Evolutionary conservation across 2,113 vertebrate species (phyloP), one percentile per base, ranked within the genome.

Genomic region (Xiphophorus maculatus): DNA sequence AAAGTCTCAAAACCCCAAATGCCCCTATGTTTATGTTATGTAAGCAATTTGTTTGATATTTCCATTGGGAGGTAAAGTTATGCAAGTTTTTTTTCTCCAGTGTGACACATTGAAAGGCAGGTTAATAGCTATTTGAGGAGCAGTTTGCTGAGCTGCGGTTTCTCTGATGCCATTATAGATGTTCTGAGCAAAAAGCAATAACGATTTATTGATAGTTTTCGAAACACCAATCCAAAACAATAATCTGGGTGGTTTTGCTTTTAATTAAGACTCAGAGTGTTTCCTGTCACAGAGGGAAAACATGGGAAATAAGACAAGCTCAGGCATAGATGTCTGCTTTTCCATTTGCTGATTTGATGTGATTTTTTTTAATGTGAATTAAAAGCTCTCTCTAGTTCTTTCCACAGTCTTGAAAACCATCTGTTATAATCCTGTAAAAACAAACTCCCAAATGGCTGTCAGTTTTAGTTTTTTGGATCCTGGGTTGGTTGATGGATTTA

Each of bases 141-240:
- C 71, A 63, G 63, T 80, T 77, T 63, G 79, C 75, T 69, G 11
- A 72, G 63, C 66, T 63, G 67, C 35, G 68, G 48, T 77, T 67
- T 70, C 30, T 30, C 61, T 78, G 37, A 73, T 75, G 76, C 25
- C 71, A 71, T 14, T 60, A 63, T 35, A 73, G 37, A 77, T 72
- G 67, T 71, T 0, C 61, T 69, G 22, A 69, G 80, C 72, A 81
- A 83, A 79, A 84, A 70, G 63, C 61, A 72, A 42, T 72, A 61
- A 74, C 62, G 70, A 82, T 62, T 84, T 61, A 77, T 74, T 82
- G 75, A 79, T 84, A 86, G 80, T 76, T 42, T 74, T 70, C 62
- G 13, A 54, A 70, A 80, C 75, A 84, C 44, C 61, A 84, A 76
- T 80, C 58, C 77, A 66, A 25, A 67, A 68, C 63, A 81, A 76